phyloP scores from a whole-genome alignment of 1,140 invertebrate species.

The Habropoda laboriosa region DNA sequence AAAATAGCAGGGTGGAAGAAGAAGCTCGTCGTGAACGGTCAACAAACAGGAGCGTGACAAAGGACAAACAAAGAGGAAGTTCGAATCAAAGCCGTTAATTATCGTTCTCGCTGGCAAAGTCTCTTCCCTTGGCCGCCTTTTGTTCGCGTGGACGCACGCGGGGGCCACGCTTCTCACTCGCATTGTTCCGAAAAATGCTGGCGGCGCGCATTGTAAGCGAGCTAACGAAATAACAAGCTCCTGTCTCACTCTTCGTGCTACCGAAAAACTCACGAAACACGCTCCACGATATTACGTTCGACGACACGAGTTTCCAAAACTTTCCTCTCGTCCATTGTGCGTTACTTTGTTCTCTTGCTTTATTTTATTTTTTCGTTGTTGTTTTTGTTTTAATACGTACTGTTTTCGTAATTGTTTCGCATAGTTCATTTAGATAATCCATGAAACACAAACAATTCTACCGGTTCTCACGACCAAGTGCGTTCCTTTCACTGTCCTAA shows the following conservation, averaged over 20 bases:
- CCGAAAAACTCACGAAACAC: neutral
- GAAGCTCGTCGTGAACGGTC: neutral
- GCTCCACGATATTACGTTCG: neutral
- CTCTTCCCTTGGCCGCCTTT: conserved; percentile 25
- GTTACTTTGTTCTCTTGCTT: neutral
- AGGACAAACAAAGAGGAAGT: conserved; percentile 18
- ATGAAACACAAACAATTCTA: neutral
- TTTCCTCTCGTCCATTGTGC: neutral
- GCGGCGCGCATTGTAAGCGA: conserved; percentile 7
- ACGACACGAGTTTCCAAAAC: conserved; percentile 5
- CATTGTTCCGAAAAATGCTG: conserved; percentile 34
- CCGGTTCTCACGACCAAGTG: neutral
- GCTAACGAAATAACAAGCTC: conserved; percentile 30
- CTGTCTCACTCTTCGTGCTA: neutral
- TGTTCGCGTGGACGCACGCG: conserved; percentile 20
- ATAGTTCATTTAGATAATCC: conserved; percentile 34
- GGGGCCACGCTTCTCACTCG: neutral
- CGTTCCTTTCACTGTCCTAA: too few species aligned
- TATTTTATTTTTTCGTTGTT: neutral
- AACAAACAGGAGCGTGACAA: conserved; percentile 10
- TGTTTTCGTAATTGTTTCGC: conserved; percentile 6
- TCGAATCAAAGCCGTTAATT: conserved; percentile 35
- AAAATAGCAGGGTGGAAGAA: neutral
- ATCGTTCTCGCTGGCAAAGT: conserved; percentile 23
- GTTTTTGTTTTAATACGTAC: too few species aligned